A percentile compares a stretch with the other conserved stretches of the same genome.
phyloP scores from a whole-genome alignment of 2,113 vertebrate genomes.

The Rhinolophus sinicus region DNA sequence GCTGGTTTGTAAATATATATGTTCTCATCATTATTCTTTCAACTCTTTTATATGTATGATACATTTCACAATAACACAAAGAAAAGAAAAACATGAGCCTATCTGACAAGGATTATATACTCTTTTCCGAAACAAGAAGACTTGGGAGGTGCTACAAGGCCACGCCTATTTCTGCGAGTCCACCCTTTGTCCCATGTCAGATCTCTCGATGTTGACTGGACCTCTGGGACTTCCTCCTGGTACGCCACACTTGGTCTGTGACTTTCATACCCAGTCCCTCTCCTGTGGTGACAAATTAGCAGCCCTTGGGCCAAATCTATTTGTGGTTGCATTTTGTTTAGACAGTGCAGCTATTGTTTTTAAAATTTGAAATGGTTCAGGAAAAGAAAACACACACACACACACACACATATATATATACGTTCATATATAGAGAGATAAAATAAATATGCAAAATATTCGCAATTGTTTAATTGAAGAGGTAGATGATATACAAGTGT shows the following conservation, averaged over 20 bases:
- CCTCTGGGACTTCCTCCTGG: neutral
- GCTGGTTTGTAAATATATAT: neutral
- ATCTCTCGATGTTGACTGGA: neutral
- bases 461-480: neutral
- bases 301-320: neutral
- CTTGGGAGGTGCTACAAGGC: neutral
- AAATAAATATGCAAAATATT: conserved; percentile 16
- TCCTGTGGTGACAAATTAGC: neutral
- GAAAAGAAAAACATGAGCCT: neutral
- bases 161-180: neutral
- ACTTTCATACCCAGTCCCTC: neutral
- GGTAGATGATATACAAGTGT: neutral
- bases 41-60: neutral
- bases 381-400: neutral
- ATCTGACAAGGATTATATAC: neutral
- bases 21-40: neutral
- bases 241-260: neutral
- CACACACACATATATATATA: neutral
- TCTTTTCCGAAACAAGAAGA: neutral
- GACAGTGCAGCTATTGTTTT: neutral
- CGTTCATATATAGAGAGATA: neutral
- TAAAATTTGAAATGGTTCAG: neutral
- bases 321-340: conserved; percentile 33
- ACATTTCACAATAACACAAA: conserved; percentile 7
- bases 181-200: neutral